Percentiles rank a stretch among this genome's conserved stretches.
phyloP scores from a whole-genome alignment of 2,888 invertebrate genomes.

The Folsomia candida region DNA sequence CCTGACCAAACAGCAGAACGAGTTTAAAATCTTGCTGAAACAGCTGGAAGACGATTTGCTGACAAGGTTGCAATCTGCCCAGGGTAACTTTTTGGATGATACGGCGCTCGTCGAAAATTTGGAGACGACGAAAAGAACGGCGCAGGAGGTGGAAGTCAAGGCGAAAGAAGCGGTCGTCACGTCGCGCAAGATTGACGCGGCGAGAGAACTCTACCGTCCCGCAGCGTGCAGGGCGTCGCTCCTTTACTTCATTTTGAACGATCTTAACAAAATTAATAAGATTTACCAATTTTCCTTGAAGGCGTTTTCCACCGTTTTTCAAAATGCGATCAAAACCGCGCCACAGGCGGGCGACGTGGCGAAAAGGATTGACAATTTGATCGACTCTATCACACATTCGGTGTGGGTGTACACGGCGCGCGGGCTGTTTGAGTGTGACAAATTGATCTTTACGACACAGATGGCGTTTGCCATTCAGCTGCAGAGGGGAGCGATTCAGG shows the following conservation, averaged over 20 bases:
- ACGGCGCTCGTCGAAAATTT: constrained; percentile 93
- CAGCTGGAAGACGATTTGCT: constrained; percentile 88
- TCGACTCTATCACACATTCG: constrained; percentile 90
- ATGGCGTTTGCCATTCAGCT: constrained; percentile 92
- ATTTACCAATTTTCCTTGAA: constrained; percentile 96
- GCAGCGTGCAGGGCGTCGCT: constrained; percentile 91
- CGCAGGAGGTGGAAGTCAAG: constrained; percentile 90
- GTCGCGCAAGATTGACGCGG: constrained; percentile 86
- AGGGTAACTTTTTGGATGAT: constrained; percentile 89
- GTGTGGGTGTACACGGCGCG: constrained; percentile 92
- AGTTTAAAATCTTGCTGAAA: constrained; percentile 93
- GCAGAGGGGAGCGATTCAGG: constrained; percentile 79
- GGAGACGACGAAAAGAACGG: constrained; percentile 92
- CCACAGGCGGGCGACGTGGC: constrained; percentile 76
- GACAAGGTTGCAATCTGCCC: constrained; percentile 84
- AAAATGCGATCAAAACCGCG: constrained; percentile 80
- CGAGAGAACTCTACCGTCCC: constrained; percentile 80
- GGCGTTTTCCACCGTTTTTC: constrained; percentile 57
- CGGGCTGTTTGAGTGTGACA: constrained; percentile 93
- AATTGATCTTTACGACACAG: constrained; percentile 91
- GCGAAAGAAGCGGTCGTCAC: constrained; percentile 90
- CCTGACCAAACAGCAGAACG: constrained; percentile 91
- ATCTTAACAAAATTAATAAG: constrained; percentile 91
- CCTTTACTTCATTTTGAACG: constrained; percentile 91
- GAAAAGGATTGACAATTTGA: constrained; percentile 78